Conservation (phyloP, 2,113 vertebrate genomes). For the Ascaphus truei region DNA sequence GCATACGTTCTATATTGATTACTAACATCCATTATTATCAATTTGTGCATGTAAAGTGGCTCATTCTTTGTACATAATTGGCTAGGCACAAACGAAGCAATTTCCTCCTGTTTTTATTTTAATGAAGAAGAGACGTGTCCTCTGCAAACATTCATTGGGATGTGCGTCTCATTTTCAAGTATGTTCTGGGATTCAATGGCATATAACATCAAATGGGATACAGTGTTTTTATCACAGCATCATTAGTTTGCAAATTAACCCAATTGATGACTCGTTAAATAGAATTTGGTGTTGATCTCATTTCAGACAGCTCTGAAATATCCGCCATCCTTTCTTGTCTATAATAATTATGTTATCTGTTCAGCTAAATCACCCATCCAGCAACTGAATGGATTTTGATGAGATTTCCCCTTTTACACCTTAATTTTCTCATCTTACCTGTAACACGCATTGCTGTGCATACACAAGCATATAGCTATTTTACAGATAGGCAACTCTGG, state of each 20-base stretch:
- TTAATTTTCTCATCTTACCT: background rate
- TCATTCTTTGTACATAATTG: background rate
- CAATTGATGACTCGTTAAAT: background rate
- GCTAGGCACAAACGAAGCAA: background rate
- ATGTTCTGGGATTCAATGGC: background rate
- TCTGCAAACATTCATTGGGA: background rate
- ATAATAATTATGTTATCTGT: too few relatives aligned
- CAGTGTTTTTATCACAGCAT: background rate
- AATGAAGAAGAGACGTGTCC: background rate
- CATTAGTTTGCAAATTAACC: conserved; percentile 8
- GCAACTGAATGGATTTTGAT: too few relatives aligned
- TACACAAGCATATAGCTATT: too few relatives aligned
- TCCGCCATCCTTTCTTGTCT: too few relatives aligned
- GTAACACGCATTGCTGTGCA: background rate
- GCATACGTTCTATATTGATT: background rate
- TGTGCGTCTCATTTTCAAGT: background rate
- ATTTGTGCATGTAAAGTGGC: background rate
- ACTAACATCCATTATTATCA: too few relatives aligned
- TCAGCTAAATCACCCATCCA: too few relatives aligned
- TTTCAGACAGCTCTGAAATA: background rate
- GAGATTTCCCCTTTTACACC: too few relatives aligned
- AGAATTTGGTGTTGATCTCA: background rate
- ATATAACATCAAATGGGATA: background rate
- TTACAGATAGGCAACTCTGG: too few relatives aligned
- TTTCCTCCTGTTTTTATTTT: background rate